These are phyloP conservation scores for Heteromyza rotundicornis DNA, from an alignment of 2,888 invertebrate genomes.

Conservation along the genomic window DNA sequence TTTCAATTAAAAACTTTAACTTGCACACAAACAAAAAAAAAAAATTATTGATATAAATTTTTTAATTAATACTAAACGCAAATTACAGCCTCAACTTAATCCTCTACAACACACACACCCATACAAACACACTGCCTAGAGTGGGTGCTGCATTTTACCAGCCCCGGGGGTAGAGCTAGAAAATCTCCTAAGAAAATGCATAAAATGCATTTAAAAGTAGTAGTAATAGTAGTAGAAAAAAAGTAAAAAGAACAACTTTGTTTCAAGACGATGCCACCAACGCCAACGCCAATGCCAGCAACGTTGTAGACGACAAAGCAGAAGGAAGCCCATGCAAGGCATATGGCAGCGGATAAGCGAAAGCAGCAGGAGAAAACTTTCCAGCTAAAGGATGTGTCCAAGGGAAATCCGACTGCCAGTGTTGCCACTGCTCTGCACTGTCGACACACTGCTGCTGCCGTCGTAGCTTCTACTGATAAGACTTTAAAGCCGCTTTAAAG, in stretches of 20 bases:
- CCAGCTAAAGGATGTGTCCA: conserved; percentile 19
- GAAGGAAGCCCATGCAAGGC: neutral
- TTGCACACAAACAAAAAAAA: conserved; percentile 9
- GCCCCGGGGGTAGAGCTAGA: neutral
- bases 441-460: neutral
- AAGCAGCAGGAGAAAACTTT: neutral
- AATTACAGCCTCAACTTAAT: conserved; percentile 30
- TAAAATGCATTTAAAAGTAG: neutral
- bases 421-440: conserved; percentile 7
- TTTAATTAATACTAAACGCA: conserved; percentile 39
- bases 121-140: too few species aligned
- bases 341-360: conserved; percentile 11
- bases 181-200: neutral
- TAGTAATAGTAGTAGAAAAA: neutral
- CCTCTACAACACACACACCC: too few species aligned
- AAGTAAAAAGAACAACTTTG: neutral
- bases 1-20: conserved; percentile 1
- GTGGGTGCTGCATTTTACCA: neutral
- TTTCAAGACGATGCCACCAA: conserved; percentile 5
- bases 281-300: too few species aligned
- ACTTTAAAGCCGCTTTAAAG: neutral
- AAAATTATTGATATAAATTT: conserved; percentile 36
- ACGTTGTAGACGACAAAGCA: neutral
- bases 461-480: neutral
- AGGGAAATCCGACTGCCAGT: conserved; percentile 16